Conservation (phyloP, 1,140 invertebrate genomes). For the Pararge aegeria region DNA sequence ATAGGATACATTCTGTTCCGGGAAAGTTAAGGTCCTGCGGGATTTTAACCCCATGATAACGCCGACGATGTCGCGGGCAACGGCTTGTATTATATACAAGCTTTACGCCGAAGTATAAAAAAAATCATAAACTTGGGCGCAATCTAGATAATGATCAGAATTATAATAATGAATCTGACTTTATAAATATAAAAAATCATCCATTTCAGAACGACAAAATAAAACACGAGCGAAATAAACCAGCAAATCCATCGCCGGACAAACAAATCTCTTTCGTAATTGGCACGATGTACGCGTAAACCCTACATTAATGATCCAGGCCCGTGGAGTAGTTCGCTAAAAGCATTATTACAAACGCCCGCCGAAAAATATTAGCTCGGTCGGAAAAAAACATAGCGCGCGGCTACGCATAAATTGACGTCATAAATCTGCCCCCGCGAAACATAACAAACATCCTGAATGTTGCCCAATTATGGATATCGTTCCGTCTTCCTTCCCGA, state of each 20-base stretch:
- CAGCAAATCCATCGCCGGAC: background rate
- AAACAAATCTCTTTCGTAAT: background rate
- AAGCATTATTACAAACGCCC: constrained; percentile 23
- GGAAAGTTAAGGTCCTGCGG: too few relatives aligned
- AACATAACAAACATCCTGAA: constrained; percentile 46
- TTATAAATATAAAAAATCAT: too few relatives aligned
- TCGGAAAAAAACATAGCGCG: constrained; percentile 33
- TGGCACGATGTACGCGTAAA: background rate
- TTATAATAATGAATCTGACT: too few relatives aligned
- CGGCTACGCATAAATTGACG: constrained; percentile 43
- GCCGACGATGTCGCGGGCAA: too few relatives aligned
- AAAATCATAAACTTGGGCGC: too few relatives aligned
- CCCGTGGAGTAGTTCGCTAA: constrained; percentile 17
- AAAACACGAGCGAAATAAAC: background rate
- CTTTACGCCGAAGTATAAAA: too few relatives aligned
- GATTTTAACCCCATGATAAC: too few relatives aligned
- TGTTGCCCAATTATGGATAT: constrained; percentile 44
- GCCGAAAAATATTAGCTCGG: constrained; percentile 29
- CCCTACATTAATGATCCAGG: constrained; percentile 3
- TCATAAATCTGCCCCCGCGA: constrained; percentile 39
- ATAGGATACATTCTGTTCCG: too few relatives aligned
- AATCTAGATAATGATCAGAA: too few relatives aligned
- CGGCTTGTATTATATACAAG: too few relatives aligned
- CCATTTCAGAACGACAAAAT: too few relatives aligned
- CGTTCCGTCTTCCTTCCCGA: constrained; percentile 38